These are phyloP conservation scores for Melanerpes formicivorus DNA, from an alignment of 2,113 vertebrate species.

Conservation along the genomic window DNA sequence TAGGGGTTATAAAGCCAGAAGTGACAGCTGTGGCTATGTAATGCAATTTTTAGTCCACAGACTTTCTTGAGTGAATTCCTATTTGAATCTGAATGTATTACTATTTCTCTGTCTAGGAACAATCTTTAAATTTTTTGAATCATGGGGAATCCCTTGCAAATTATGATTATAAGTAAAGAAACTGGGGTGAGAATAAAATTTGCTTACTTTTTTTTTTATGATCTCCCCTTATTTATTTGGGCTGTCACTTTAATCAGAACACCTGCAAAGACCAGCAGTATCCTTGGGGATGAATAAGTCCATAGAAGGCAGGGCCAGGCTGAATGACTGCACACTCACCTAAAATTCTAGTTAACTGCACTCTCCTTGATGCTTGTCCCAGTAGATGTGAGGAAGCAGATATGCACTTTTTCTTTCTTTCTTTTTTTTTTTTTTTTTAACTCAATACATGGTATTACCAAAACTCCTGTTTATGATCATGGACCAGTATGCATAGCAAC, in stretches of 20 bases:
- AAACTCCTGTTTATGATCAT: neutral
- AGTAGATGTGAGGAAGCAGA: neutral
- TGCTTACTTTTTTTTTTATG: neutral
- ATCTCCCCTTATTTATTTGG: neutral
- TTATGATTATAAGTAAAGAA: neutral
- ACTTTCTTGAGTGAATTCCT: neutral
- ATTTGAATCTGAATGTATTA: neutral
- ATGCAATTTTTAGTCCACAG: neutral
- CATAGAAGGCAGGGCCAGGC: accelerated
- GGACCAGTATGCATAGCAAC: neutral
- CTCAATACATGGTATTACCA: neutral
- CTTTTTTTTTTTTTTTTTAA: neutral
- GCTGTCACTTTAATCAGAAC: neutral
- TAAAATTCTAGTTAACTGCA: neutral
- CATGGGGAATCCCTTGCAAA: neutral
- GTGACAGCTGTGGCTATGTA: neutral
- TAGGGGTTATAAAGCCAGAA: neutral
- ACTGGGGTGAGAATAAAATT: neutral
- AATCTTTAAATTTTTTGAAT: neutral
- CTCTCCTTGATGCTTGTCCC: neutral
- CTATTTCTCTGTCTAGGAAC: neutral
- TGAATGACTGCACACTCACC: neutral
- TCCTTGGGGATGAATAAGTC: neutral
- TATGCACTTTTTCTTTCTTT: neutral
- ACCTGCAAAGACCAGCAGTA: neutral